Percentiles rank a stretch among this genome's conserved stretches.
Evolutionary conservation across 2,113 vertebrate species (phyloP).

Genomic region (Pontoporia blainvillei): DNA sequence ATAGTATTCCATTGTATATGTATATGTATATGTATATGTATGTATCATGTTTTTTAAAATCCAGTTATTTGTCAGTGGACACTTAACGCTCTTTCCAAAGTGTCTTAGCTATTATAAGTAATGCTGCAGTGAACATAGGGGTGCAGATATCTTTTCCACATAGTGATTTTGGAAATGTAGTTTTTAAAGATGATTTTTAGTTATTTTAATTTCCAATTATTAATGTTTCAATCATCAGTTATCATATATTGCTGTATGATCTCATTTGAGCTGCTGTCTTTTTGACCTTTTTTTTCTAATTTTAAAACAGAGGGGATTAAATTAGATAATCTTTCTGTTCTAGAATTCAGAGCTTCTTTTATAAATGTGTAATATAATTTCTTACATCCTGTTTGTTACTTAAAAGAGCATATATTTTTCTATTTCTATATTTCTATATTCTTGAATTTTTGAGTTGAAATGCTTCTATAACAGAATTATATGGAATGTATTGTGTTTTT

Average conservation of each 20-base stretch:
- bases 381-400: background rate
- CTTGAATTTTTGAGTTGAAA: background rate
- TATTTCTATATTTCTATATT: background rate
- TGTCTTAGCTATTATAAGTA: background rate
- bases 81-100: background rate
- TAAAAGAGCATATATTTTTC: background rate
- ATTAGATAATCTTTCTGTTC: background rate
- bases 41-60: background rate
- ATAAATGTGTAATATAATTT: background rate
- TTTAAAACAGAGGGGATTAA: background rate
- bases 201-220: conserved; percentile 4
- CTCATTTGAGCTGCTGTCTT: background rate
- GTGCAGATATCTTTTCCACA: background rate
- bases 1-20: background rate
- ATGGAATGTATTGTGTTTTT: conserved; percentile 19
- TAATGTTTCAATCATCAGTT: background rate
- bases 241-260: background rate
- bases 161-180: background rate
- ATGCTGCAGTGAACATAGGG: background rate
- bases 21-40: background rate
- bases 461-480: background rate
- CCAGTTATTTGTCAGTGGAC: background rate
- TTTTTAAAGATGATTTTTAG: conserved; percentile 3
- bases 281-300: background rate
- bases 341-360: conserved; percentile 18